Conservation (phyloP, 2,888 invertebrate species). For the Amphimallon solstitiale region DNA sequence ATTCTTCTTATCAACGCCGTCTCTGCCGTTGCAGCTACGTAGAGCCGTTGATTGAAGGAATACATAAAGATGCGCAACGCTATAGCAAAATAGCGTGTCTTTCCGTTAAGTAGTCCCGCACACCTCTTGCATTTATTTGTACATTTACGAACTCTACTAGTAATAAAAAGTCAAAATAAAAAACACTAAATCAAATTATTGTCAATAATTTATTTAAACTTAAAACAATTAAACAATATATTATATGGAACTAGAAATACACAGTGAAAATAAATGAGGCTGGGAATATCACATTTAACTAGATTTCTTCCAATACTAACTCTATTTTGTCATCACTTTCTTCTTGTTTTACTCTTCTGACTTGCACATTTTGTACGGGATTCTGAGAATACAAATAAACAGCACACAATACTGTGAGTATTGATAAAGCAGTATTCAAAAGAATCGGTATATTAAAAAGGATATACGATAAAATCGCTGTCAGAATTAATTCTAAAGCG, state of each 20-base stretch:
- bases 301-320: conserved; percentile 47
- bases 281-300: conserved; percentile 20
- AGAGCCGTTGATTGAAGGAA: too few relatives aligned
- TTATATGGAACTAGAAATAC: conserved; percentile 1
- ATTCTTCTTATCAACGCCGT: too few relatives aligned
- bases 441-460: conserved; percentile 88
- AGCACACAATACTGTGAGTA: conserved; percentile 83
- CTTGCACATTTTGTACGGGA: conserved; percentile 76
- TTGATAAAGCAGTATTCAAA: conserved; percentile 82
- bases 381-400: conserved; percentile 89
- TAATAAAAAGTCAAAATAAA: too few relatives aligned
- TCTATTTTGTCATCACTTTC: conserved; percentile 42
- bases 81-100: too few relatives aligned
- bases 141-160: too few relatives aligned
- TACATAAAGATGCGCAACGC: too few relatives aligned
- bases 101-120: too few relatives aligned
- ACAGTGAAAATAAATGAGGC: conserved; percentile 1
- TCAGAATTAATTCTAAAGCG: conserved; percentile 90
- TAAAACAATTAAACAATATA: not conserved
- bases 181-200: too few relatives aligned
- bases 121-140: too few relatives aligned
- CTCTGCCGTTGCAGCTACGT: too few relatives aligned
- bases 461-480: conserved; percentile 87
- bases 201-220: too few relatives aligned
- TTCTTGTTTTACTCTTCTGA: conserved; percentile 37